A percentile compares a stretch with the other conserved stretches of the same genome.
phyloP scores from a whole-genome alignment of 2,113 vertebrate species.

The Eretmochelys imbricata region DNA sequence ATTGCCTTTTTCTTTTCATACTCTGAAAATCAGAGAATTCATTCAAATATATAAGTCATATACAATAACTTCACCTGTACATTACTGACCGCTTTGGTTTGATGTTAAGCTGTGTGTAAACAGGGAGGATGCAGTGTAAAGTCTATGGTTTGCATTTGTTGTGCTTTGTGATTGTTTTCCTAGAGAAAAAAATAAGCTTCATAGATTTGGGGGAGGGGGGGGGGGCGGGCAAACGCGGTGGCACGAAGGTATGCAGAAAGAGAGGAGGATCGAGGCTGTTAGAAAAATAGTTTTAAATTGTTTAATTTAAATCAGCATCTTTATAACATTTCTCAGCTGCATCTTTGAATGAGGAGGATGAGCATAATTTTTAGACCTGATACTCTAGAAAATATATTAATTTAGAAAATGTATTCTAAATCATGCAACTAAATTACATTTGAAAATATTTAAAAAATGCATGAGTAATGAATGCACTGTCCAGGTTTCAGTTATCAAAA shows the following conservation, averaged over 20 bases:
- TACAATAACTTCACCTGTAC: not conserved
- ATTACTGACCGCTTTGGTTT: not conserved
- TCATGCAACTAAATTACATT: not conserved
- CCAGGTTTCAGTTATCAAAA: slow-evolving; percentile 41
- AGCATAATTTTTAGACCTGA: not conserved
- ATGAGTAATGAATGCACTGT: slow-evolving; percentile 21
- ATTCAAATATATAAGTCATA: not conserved
- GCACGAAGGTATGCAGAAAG: not conserved
- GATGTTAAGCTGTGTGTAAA: rapidly evolving
- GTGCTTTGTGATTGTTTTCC: not conserved
- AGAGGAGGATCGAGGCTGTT: not conserved
- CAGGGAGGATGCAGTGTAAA: not conserved
- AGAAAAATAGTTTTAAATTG: not conserved
- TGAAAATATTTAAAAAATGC: not conserved
- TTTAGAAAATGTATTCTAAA: not conserved
- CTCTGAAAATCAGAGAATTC: slow-evolving; percentile 77
- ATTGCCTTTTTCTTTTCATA: slow-evolving; percentile 88
- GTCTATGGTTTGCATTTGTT: rapidly evolving
- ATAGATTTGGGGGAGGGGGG: not conserved
- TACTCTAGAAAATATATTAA: not conserved
- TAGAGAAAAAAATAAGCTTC: not conserved
- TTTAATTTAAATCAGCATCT: not conserved
- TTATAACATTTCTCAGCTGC: not conserved
- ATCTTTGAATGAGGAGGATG: not conserved
- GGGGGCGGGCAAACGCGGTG: rapidly evolving